Evolutionary conservation across 2,888 invertebrate genomes (phyloP).

Genomic region (Ophonus ardosiacus): DNA sequence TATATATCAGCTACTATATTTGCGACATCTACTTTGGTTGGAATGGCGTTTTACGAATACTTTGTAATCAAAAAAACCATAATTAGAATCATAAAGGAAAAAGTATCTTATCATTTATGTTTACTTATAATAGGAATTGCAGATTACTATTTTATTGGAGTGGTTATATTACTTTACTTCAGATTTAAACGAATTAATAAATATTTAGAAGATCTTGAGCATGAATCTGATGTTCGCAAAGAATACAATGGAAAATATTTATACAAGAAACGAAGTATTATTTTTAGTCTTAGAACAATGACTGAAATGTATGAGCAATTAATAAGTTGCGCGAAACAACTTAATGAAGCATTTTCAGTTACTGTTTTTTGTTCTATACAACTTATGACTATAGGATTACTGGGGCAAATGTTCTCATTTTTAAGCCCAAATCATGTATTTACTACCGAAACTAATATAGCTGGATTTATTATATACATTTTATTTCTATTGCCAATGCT

Average conservation of each 20-base stretch:
- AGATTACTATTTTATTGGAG: slow-evolving; percentile 51
- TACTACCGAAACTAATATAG: slow-evolving; percentile 37
- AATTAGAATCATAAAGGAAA: slow-evolving; percentile 70
- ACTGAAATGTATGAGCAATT: slow-evolving; percentile 49
- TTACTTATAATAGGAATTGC: slow-evolving; percentile 63
- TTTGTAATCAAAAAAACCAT: slow-evolving; percentile 51
- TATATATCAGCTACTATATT: neutral
- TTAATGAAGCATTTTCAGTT: slow-evolving; percentile 48
- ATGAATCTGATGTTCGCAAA: slow-evolving; percentile 13
- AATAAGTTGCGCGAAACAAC: slow-evolving; percentile 43
- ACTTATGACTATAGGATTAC: slow-evolving; percentile 52
- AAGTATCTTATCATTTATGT: slow-evolving; percentile 69
- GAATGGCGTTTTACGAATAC: slow-evolving; percentile 36
- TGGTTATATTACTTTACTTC: slow-evolving; percentile 33
- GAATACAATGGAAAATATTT: slow-evolving; percentile 29
- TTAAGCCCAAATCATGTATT: slow-evolving; percentile 53
- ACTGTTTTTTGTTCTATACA: slow-evolving; percentile 53
- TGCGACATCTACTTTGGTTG: neutral
- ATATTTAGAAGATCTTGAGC: slow-evolving; percentile 48
- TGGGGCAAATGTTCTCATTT: slow-evolving; percentile 58
- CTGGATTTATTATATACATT: slow-evolving; percentile 42
- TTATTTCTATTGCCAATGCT: slow-evolving; percentile 45
- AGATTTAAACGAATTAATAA: slow-evolving; percentile 44
- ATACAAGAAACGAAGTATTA: slow-evolving; percentile 46
- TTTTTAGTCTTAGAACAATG: slow-evolving; percentile 32